Evolutionary conservation across 1,140 invertebrate species (phyloP).

Genomic region (Drosophila trapezifrons): DNA sequence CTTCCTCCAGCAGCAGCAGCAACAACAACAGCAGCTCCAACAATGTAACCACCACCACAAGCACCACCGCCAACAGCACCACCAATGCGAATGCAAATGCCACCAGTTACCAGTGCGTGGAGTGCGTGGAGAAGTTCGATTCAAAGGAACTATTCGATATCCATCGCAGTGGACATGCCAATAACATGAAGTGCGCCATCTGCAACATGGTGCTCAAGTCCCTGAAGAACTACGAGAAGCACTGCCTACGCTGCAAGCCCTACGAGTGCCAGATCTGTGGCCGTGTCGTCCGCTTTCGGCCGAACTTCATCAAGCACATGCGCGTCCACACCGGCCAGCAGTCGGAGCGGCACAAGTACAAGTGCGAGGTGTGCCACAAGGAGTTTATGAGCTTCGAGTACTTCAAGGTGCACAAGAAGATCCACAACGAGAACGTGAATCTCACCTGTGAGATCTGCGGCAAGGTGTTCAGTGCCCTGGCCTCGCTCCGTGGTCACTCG

Average conservation of each 20-base stretch:
- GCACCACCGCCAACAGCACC: conserved; percentile 19
- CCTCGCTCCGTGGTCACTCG: conserved; percentile 78
- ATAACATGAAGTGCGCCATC: conserved; percentile 84
- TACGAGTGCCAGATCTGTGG: conserved; percentile 84
- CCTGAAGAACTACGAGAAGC: conserved; percentile 82
- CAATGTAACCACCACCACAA: conserved; percentile 12
- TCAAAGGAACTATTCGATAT: conserved; percentile 81
- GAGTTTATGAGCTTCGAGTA: conserved; percentile 84
- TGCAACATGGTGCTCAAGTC: conserved; percentile 83
- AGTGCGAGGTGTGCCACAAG: conserved; percentile 84
- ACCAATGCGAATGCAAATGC: conserved; percentile 21
- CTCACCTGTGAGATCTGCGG: conserved; percentile 83
- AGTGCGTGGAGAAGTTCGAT: conserved; percentile 82
- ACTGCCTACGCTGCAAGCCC: conserved; percentile 83
- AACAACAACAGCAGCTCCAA: conserved; percentile 35
- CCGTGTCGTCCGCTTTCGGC: conserved; percentile 79
- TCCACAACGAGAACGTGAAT: conserved; percentile 83
- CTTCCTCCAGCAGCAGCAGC: conserved; percentile 18
- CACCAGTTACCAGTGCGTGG: conserved; percentile 76
- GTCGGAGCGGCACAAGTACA: conserved; percentile 83
- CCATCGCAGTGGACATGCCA: conserved; percentile 80
- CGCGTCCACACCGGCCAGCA: conserved; percentile 80
- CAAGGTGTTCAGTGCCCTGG: conserved; percentile 82
- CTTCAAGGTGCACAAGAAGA: conserved; percentile 84
- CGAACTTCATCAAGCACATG: conserved; percentile 83